Percentiles rank a stretch among this genome's conserved stretches.
Evolutionary conservation across 2,797 vertebrate species (phyloP).

Genomic region (Lateolabrax maculatus): DNA sequence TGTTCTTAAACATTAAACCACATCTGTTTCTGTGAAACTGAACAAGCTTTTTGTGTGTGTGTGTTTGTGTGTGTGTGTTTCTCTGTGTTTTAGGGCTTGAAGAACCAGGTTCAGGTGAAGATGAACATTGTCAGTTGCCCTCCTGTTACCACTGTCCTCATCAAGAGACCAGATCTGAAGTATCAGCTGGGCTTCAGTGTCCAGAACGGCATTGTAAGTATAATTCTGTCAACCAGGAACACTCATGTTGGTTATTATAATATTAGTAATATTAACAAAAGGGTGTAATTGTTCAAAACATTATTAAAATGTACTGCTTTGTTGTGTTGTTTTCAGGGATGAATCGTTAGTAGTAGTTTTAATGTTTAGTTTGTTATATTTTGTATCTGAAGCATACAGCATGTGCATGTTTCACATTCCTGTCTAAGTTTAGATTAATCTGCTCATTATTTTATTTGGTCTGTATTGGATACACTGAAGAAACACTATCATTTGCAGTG

Average conservation of each 20-base stretch:
- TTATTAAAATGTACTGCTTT: background rate
- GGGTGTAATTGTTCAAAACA: background rate
- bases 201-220: conserved; percentile 96
- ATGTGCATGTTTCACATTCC: background rate
- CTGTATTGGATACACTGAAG: background rate
- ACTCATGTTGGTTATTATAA: background rate
- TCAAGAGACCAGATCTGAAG: conserved; percentile 98
- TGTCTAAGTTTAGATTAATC: conserved; percentile 20
- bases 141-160: conserved; percentile 98
- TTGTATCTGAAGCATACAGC: background rate
- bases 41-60: background rate
- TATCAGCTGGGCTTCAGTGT: conserved; percentile 99
- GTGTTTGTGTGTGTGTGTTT: conserved; percentile 42
- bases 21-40: background rate
- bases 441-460: conserved; percentile 26
- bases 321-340: background rate
- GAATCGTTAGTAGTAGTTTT: background rate
- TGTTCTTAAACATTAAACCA: background rate
- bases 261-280: background rate
- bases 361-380: background rate
- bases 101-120: conserved; percentile 98
- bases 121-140: conserved; percentile 99
- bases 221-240: background rate
- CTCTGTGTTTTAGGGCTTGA: conserved; percentile 90
- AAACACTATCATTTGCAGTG: conserved; percentile 3